Base-by-base conservation (phyloP, 2,888 invertebrate genomes). In the Patella ulyssiponensis region DNA sequence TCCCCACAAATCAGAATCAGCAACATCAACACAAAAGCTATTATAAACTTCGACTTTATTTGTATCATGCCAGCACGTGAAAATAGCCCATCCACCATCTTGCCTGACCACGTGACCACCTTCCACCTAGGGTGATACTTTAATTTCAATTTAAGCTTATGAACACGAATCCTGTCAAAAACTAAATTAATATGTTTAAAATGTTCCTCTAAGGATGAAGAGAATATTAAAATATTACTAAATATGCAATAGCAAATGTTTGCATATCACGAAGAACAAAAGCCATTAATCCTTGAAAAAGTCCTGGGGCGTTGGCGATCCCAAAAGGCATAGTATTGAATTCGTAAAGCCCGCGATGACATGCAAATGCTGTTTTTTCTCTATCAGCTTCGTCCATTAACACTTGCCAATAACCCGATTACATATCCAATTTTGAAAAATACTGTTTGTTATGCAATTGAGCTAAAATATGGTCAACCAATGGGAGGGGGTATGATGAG, bases 221-320 rank as follows among this genome's bases (percentile, higher is more conserved):
- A 75, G 44, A 79, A 80, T 27, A 81, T 78, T 1, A 83, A 20
- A 69, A 83, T 78, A 44, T 83, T 79, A 69, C 81, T 2, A 82
- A 64, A 69, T 81, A 80, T 2, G 75, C 73, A 0, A 74, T 71
- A 5, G 78, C 72, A 75, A 82, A 84, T 12, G 72, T 15, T 53
- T 76, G 76, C 12, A 74, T 53, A 2, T 79, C 81, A n/a, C 79
- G 27, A 15, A 83, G 70, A 12, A 80, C 80, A 70, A 73, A 72
- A 14, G 71, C 33, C 77, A 83, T 78, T 14, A 82, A 58, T 64
- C 77, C 74, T 71, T 80, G 79, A 54, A 80, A 76, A 12, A 75
- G 5, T 56, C 58, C 58, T 9, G 83, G 79, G 1, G 78, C 79
- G 74, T 78, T 83, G 1, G 71, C 51, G 27, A 80, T 70, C 7